These are phyloP conservation scores for Mactromeris polynyma DNA, from an alignment of 2,888 invertebrate genomes.

Conservation along the genomic window DNA sequence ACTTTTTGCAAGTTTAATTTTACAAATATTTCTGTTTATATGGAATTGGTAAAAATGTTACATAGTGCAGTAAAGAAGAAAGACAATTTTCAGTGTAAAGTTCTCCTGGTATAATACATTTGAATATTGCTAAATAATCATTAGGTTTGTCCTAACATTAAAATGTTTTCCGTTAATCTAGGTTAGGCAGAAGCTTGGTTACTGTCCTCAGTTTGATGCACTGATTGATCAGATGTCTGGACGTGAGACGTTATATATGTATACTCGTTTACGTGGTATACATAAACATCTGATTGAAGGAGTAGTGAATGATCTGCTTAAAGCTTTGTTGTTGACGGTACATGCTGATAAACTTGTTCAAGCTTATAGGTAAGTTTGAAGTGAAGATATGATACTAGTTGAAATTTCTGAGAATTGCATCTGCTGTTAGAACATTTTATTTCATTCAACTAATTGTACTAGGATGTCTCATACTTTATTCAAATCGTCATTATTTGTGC, in stretches of 20 bases:
- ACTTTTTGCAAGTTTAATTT: no score
- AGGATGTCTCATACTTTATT: no score
- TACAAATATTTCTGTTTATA: no score
- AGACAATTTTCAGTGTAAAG: no score
- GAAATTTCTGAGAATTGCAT: no score
- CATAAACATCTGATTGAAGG: conserved; percentile 73
- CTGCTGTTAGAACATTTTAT: no score
- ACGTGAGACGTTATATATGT: conserved; percentile 91
- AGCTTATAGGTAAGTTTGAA: conserved; percentile 81
- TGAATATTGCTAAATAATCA: not conserved
- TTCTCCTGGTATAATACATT: no score
- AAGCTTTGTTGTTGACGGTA: conserved; percentile 76
- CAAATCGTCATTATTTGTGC: no score
- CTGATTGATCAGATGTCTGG: conserved; percentile 93
- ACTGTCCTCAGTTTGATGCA: conserved; percentile 96
- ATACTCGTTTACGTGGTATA: conserved; percentile 91
- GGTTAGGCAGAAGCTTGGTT: not conserved
- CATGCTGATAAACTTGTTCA: conserved; percentile 88
- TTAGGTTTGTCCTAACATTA: not conserved
- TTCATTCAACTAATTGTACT: no score
- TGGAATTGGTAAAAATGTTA: no score
- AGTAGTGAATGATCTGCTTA: conserved; percentile 79
- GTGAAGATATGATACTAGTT: not conserved
- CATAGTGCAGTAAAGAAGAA: no score
- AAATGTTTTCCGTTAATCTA: not conserved